These are phyloP conservation scores for Himantopus leucocephalus DNA, from an alignment of 2,113 vertebrate genomes.

Conservation along the genomic window DNA sequence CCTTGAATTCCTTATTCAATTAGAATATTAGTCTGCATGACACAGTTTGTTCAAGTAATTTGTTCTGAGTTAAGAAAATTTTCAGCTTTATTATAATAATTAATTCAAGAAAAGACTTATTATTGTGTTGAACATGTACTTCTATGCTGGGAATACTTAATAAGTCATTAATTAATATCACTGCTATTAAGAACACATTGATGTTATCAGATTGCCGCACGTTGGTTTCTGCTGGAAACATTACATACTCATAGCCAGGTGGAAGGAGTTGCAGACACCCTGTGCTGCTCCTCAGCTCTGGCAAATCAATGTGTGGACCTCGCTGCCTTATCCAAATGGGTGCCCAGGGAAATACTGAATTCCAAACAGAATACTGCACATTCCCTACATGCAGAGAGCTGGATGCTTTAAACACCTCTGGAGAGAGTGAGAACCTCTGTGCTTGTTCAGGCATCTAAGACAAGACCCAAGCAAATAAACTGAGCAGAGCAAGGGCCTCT, in stretches of 20 bases:
- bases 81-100: slow-evolving; percentile 37
- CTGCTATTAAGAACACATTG: background rate
- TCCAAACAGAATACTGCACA: background rate
- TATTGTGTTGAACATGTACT: background rate
- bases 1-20: background rate
- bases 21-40: background rate
- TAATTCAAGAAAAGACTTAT: slow-evolving; percentile 19
- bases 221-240: background rate
- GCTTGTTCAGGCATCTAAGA: background rate
- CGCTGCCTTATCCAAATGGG: background rate
- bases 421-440: background rate
- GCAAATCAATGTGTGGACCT: background rate
- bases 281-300: background rate
- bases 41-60: slow-evolving; percentile 37
- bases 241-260: background rate
- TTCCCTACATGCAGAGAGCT: background rate
- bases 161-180: slow-evolving; percentile 24
- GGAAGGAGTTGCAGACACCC: background rate
- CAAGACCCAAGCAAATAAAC: background rate
- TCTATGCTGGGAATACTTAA: slow-evolving; percentile 4
- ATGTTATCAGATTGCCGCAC: background rate
- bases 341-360: background rate
- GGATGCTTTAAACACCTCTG: background rate
- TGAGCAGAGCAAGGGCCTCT: background rate
- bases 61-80: slow-evolving; percentile 9